Evolutionary conservation across 2,888 invertebrate genomes (phyloP), one percentile per base, ranked within the genome.

Genomic region (Lasioglossum malachurum): DNA sequence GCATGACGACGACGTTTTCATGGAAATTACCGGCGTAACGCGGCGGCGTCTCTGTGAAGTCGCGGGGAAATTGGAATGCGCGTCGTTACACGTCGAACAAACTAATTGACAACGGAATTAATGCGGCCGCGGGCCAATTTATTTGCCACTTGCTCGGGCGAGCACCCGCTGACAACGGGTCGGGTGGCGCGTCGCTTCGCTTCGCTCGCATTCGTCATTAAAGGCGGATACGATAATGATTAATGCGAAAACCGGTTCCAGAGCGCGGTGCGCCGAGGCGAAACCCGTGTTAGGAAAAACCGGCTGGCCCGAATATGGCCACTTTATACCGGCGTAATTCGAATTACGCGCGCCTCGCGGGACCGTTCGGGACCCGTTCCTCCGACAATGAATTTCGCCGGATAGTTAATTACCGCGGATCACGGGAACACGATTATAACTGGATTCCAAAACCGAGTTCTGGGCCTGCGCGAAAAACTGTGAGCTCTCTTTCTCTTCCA

Each of bases 21-120:
- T 38, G 71, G 78, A 27, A 77, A 75, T 82, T 69, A 74, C 49
- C 53, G 64, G 27, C 44, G 19, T 46, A 49, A 49, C 23, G 38
- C 49, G 16, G 71, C 78, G 60, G 38, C 73, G 80, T 84, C 84
- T 82, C 84, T 64, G 41, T 60, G 31, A 71, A 67, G 78, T 53
- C 69, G 60, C 78, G 49, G 69, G 75, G 83, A 78, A 87, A 81
- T 77, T 79, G 85, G 82, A 82, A 86, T 72, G 87, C 73, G 82
- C 90, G 78, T 89, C 82, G 89, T 91, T 91, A 57, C 44, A 73
- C 84, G 82, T 82, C 89, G 86, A 89, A 90, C 89, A 82, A 88
- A 91, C 83, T 92, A 92, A 92, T 92, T 92, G 92, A 91, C 92
- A 89, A 90, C 82, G 87, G 84, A 92, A 92, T 92, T 92, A 92